Base-by-base conservation (phyloP, 2,113 vertebrate genomes). In the Canis aureus region DNA sequence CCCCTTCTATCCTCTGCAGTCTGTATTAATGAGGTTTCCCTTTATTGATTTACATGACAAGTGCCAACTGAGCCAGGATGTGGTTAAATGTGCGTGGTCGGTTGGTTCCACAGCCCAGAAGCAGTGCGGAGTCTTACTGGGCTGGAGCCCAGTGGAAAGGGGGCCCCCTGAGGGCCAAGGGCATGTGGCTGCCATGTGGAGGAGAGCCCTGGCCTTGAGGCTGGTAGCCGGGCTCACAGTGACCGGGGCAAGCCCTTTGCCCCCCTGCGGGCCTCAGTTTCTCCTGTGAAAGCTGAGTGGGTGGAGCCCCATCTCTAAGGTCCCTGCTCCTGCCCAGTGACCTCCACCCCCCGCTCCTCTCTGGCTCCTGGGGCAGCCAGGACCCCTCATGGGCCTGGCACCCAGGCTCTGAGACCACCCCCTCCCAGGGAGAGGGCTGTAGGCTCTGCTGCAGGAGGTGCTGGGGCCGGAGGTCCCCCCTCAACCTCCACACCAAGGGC, bases 351-450 rank as follows among this genome's bases (percentile, higher is more conserved):
- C 19, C 8, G n/a, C 8, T 17, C 29, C 2, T 2, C 7, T 49
- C 55, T 60, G 76, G 29, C 66, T 55, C 49, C 71, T 79, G 43
- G 53, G 69, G 19, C 51, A 53, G 51, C 35, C 5, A 15, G 19
- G 43, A 64, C 2, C n/a, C 7, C 3, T 17, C 10, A 5, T 38
- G 27, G 25, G 8, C 1, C 43, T 55, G 20, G 60, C 79, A 29
- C 35, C 4, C 2, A 78, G 83, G 11, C 32, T 92, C 32, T 89
- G 76, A 78, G 27, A 35, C 22, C 6, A 5, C 17, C 43, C 11
- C 71, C 11, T 0, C 0, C 12, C 0, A 0, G 5, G 12, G 12
- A 3, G 22, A 19, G 35, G n/a, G n/a, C 13, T 27, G 19, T 3
- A 74, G 66, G 29, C 38, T 84, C 60, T 43, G 20, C 9, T 71